Conservation (phyloP, 2,113 vertebrate species). For the Bagarius yarrelli region DNA sequence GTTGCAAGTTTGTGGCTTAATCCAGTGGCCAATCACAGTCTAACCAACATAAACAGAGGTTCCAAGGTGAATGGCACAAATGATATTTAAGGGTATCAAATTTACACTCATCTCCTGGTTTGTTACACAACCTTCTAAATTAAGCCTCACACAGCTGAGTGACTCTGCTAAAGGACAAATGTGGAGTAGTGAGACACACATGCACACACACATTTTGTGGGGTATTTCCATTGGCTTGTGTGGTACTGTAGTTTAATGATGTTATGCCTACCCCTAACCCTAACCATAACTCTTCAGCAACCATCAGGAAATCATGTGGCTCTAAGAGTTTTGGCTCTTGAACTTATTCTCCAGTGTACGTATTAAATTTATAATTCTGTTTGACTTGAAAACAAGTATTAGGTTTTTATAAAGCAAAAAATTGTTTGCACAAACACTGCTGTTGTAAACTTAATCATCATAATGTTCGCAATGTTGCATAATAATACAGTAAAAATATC, state of each 20-base stretch:
- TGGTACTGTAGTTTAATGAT: not conserved
- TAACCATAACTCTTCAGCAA: not conserved
- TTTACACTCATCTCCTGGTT: slow-evolving; percentile 59
- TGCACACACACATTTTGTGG: not conserved
- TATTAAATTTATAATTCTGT: not conserved
- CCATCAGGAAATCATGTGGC: not conserved
- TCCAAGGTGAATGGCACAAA: slow-evolving; percentile 54
- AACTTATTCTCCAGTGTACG: not conserved
- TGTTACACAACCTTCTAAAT: slow-evolving; percentile 66
- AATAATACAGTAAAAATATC: not conserved
- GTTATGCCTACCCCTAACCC: not conserved
- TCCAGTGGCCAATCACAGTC: not conserved
- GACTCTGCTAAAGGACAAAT: slow-evolving; percentile 59
- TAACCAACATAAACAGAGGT: slow-evolving; percentile 8
- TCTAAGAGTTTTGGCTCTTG: not conserved
- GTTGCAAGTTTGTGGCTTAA: not conserved
- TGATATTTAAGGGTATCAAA: slow-evolving; percentile 69
- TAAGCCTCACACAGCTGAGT: slow-evolving; percentile 56
- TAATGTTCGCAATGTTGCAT: not conserved
- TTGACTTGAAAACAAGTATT: not conserved
- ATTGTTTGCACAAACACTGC: not conserved
- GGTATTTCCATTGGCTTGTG: not conserved
- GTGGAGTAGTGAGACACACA: slow-evolving; percentile 7
- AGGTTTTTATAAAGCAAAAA: not conserved
- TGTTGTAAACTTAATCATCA: not conserved